phyloP scores from a whole-genome alignment of 1,140 invertebrate species.

The Brachionus angularis region DNA sequence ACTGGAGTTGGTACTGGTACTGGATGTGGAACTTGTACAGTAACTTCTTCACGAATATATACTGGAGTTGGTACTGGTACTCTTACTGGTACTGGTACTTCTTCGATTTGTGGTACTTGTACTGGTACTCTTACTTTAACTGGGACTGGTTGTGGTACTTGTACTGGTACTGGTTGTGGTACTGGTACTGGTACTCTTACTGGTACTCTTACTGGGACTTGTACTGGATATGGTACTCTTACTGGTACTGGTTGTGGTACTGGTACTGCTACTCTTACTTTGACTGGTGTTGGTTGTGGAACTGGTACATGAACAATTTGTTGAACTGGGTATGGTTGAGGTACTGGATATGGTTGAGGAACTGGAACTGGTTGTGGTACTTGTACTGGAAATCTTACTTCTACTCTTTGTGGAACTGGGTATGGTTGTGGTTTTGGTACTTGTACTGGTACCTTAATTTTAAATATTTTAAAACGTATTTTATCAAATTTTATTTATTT shows the following conservation, averaged over 20 bases:
- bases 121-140: background rate
- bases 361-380: background rate
- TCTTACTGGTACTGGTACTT: background rate
- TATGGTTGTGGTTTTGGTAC: background rate
- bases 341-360: background rate
- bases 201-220: background rate
- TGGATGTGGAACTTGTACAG: no score
- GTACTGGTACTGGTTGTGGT: background rate
- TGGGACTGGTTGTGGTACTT: background rate
- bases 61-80: constrained; percentile 9
- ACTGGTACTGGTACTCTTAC: background rate
- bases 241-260: background rate
- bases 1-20: no score
- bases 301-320: constrained; percentile 16
- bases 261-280: background rate
- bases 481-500: no score
- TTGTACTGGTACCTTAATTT: no score
- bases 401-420: background rate
- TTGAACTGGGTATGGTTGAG: background rate
- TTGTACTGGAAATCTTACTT: background rate
- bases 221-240: background rate
- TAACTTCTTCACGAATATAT: no score
- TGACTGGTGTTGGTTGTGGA: constrained; percentile 11
- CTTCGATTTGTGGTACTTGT: background rate
- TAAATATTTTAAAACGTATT: no score